These are phyloP conservation scores for Dysdera silvatica DNA, from an alignment of 1,140 invertebrate genomes.

Conservation along the genomic window DNA sequence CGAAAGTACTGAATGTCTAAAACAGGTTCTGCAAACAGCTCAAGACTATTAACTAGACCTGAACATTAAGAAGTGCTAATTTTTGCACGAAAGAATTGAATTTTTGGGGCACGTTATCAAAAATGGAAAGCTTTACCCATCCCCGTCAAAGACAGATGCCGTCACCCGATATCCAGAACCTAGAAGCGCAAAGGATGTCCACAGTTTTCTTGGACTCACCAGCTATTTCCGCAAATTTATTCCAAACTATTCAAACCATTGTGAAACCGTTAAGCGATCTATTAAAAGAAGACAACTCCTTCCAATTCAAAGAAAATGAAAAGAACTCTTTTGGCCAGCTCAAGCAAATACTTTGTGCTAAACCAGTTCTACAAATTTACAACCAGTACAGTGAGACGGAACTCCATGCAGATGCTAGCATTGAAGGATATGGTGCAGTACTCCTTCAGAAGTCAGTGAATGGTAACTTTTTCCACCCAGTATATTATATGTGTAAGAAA, in stretches of 20 bases:
- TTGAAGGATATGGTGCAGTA: background rate
- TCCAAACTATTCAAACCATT: conserved; percentile 35
- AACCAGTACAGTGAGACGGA: background rate
- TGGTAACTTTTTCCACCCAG: background rate
- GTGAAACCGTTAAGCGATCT: conserved; percentile 30
- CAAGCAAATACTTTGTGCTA: background rate
- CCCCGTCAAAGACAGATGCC: background rate
- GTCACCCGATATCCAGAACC: background rate
- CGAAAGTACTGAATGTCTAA: background rate
- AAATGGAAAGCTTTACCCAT: background rate
- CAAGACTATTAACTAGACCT: background rate
- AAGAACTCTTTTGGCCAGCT: conserved; percentile 23
- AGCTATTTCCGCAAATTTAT: conserved; percentile 47
- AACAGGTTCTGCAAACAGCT: background rate
- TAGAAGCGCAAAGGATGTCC: background rate
- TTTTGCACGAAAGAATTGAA: conserved; percentile 4
- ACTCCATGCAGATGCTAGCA: background rate
- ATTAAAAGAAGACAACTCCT: conserved; percentile 28
- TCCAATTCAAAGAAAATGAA: conserved; percentile 20
- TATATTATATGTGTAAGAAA: background rate
- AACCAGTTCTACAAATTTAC: background rate
- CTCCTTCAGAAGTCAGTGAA: background rate
- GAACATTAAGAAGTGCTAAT: conserved; percentile 20
- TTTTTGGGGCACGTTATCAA: conserved; percentile 19
- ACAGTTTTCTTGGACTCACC: conserved; percentile 11